phyloP scores from a whole-genome alignment of 2,888 invertebrate species.

The Pseudococcus longispinus region DNA sequence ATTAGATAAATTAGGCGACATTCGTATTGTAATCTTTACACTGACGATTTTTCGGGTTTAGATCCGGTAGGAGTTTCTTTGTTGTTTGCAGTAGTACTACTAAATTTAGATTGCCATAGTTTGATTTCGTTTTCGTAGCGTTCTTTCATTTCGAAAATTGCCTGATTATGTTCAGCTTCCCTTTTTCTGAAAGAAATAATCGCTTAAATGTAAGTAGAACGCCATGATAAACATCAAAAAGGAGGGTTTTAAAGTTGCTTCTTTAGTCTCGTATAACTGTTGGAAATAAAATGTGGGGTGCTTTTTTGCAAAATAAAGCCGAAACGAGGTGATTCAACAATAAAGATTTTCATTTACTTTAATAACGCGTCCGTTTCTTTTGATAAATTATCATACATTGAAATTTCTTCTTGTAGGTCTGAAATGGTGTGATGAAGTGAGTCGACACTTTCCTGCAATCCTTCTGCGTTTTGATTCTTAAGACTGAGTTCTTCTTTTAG shows the following conservation, averaged over 20 bases:
- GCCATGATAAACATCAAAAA: conserved; percentile 10
- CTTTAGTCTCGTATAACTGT: background rate
- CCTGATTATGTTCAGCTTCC: conserved; percentile 40
- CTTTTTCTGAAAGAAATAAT: conserved; percentile 47
- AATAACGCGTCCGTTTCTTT: conserved; percentile 25
- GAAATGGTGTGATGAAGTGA: conserved; percentile 32
- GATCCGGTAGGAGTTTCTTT: background rate
- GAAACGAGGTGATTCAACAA: background rate
- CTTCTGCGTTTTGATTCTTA: conserved; percentile 4
- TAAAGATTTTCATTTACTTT: conserved; percentile 31
- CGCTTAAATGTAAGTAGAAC: background rate
- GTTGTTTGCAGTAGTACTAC: background rate
- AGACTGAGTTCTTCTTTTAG: conserved; percentile 29
- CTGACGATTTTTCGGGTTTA: background rate
- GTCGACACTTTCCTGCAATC: conserved; percentile 33
- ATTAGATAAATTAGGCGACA: background rate
- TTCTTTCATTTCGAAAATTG: conserved; percentile 44
- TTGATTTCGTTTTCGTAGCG: conserved; percentile 52
- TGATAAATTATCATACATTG: conserved; percentile 29
- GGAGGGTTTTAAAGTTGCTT: background rate
- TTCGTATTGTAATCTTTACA: background rate
- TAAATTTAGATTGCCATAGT: conserved; percentile 48
- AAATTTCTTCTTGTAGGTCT: conserved; percentile 49
- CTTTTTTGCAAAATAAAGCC: background rate
- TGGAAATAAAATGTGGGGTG: background rate